Evolutionary conservation across 2,888 invertebrate genomes (phyloP).

Genomic region (Acronicta leporina): DNA sequence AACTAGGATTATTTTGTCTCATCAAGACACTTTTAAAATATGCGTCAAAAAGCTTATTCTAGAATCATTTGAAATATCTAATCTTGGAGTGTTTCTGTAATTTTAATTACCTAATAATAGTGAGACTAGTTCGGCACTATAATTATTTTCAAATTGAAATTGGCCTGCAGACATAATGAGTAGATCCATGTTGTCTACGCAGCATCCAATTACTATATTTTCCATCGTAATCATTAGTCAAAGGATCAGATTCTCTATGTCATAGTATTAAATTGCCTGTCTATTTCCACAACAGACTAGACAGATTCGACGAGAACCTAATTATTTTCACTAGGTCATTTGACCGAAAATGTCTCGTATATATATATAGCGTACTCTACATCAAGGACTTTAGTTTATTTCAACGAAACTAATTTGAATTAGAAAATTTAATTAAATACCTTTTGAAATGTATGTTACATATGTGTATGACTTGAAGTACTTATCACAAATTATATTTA

Average conservation of each 20-base stretch:
- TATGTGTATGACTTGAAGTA: background rate
- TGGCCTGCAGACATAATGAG: too few species aligned
- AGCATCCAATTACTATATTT: slow-evolving; percentile 1
- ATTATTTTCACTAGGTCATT: slow-evolving; percentile 23
- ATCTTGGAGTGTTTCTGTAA: too few species aligned
- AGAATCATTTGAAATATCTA: too few species aligned
- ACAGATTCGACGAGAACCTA: slow-evolving; percentile 25
- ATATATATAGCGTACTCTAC: slow-evolving; percentile 11
- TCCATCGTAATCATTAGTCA: slow-evolving; percentile 8
- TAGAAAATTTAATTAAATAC: background rate
- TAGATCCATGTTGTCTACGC: too few species aligned
- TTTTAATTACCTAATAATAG: too few species aligned
- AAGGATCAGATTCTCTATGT: slow-evolving; percentile 1
- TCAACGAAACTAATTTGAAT: background rate
- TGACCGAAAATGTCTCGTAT: slow-evolving; percentile 8
- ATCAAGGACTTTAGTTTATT: slow-evolving; percentile 12
- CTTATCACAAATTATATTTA: slow-evolving; percentile 15
- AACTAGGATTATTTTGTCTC: too few species aligned
- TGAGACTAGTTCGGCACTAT: too few species aligned
- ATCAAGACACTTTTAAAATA: too few species aligned
- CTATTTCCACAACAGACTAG: slow-evolving; percentile 23
- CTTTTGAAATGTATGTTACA: too few species aligned
- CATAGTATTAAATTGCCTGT: slow-evolving; percentile 24
- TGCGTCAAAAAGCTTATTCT: too few species aligned
- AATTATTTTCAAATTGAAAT: too few species aligned